Base-by-base conservation (phyloP, 2,113 vertebrate species). In the Anser cygnoides region DNA sequence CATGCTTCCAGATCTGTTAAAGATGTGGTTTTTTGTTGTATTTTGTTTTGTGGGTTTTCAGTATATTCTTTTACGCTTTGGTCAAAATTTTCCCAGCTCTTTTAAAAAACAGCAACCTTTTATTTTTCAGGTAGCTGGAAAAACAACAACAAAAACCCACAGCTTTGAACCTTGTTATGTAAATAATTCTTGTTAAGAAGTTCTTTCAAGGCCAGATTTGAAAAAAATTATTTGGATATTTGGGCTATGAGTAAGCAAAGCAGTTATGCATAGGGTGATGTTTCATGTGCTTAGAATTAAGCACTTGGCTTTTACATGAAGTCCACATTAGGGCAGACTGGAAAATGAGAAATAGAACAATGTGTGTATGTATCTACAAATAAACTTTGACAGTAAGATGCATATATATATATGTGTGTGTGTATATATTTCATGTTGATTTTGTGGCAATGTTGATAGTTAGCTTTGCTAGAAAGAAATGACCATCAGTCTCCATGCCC, bases 111-210 rank as follows among this genome's bases (percentile, higher is more conserved):
- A 43, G 7, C 28, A 72, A 21, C 7, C 13, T 44, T 78, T 74
- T 82, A 13, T 76, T 87, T 76, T 72, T 6, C n/a, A 50, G 50
- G 33, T 57, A 83, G 9, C 16, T 85, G 6, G 75, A 57, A 68
- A 73, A 67, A 28, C 23, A 54, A 54, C 52, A 4, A 1, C 3
- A 3, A 59, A 29, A 49, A 21, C 35, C 5, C 35, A 44, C 21
- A 65, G 28, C 74, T 95, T 91, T 94, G 70, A 94, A 91, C 35
- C 11, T 41, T 75, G 13, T 82, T 79, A 72, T 44, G 66, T 82
- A 91, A 92, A 92, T 91, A 87, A 52, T 31, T 70, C 39, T 70
- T 84, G 31, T 79, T 93, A 89, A 75, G 13, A 91, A 74, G 26
- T 73, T 84, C 31, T 70, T 95, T 87, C 78, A 73, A 76, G 54